These are phyloP conservation scores for Troilus luridus DNA, from an alignment of 2,888 invertebrate genomes.

Conservation along the genomic window DNA sequence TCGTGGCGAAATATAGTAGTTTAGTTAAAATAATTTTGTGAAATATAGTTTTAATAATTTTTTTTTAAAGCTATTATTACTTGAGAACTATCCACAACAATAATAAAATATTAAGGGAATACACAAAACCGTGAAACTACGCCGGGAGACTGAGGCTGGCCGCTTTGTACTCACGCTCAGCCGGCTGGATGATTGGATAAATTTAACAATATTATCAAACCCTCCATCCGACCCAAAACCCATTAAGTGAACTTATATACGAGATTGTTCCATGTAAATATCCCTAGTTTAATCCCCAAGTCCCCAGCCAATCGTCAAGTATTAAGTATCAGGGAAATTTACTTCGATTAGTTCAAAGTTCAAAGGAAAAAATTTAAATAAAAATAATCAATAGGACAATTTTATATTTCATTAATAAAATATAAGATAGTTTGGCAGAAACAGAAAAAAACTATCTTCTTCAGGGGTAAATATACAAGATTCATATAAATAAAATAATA, in stretches of 20 bases:
- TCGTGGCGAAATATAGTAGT: too few relatives aligned
- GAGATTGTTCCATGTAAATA: slow-evolving; percentile 28
- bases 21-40: not conserved
- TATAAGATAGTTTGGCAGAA: too few relatives aligned
- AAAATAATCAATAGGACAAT: not conserved
- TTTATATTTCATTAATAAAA: too few relatives aligned
- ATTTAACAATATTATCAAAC: slow-evolving; percentile 46
- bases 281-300: not conserved
- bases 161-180: slow-evolving; percentile 43
- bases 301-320: not conserved
- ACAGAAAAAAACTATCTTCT: too few relatives aligned
- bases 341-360: not conserved
- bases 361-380: not conserved
- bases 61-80: not conserved
- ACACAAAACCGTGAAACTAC: not conserved
- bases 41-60: not conserved
- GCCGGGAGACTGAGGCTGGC: not conserved
- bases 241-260: slow-evolving; percentile 34
- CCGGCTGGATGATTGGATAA: slow-evolving; percentile 39
- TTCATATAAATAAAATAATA: too few relatives aligned
- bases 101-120: not conserved
- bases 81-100: not conserved
- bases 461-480: too few relatives aligned
- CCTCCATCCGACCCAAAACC: slow-evolving; percentile 40
- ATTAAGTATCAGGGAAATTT: not conserved